Base-by-base conservation (phyloP, 2,888 invertebrate genomes). In the Cheilosia soror region DNA sequence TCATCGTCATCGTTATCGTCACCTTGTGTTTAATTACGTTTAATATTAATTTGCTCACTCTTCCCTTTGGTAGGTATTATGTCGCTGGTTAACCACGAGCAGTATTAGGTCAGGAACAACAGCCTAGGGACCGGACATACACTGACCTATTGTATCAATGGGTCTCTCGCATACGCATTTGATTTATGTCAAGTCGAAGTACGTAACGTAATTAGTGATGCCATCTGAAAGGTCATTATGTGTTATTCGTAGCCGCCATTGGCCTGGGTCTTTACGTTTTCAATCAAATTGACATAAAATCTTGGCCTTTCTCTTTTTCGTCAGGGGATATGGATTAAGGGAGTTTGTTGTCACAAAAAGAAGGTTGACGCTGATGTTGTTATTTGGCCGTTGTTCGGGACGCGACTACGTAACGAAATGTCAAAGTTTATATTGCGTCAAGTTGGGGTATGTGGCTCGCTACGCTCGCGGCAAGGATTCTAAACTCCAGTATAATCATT, bases 21-120 rank as follows among this genome's bases (percentile, higher is more conserved):
- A 44, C 69, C 69, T 75, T 51, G 69, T 65, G 37, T 51, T 75
- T 79, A 69, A 84, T 84, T 79, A 79, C 79, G 68, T 84, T 84
- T 75, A 27, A 58, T 79, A 63, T 79, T 73, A 79, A 83, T 78
- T 72, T 65, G 44, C 66, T 73, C 11, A 1, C 42, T 31, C 15
- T 29, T 58, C 65, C n/a, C 31, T 31, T 31, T 31, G 31, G 31
- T 31, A 7, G 6, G 31, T 31, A 20, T 20, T 29, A 29, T 29
- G 29, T 29, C 29, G 29, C 31, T 31, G 31, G 31, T 31, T 31
- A 5, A 31, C 6, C 31, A 6, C 31, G 31, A 31, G 6, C 5
- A 6, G 31, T 31, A 6, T 5, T 1, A 15, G 15, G 44, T 44
- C 20, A 20, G 20, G 20, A 20, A n/a, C 44, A 20, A n/a, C 44